Evolutionary conservation across 2,113 vertebrate genomes (phyloP).

Genomic region (Aspidoscelis tigris): DNA sequence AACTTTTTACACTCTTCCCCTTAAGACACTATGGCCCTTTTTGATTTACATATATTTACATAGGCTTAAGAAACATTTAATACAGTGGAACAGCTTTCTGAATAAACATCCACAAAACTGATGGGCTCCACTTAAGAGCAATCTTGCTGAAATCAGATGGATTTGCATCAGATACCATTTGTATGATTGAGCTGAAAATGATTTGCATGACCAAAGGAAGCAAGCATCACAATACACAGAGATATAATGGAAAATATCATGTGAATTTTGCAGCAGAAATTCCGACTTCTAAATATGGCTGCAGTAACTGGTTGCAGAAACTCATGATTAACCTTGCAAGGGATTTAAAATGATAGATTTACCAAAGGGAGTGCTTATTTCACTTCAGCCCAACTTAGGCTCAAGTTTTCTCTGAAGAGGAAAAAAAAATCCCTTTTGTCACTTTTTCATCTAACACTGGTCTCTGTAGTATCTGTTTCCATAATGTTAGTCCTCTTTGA

Average conservation of each 20-base stretch:
- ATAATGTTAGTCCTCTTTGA: slow-evolving; percentile 57
- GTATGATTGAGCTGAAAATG: slow-evolving; percentile 8
- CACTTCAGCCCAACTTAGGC: slow-evolving; percentile 49
- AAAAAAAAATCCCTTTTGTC: slow-evolving; percentile 53
- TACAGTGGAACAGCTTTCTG: not conserved
- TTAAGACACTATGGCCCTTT: slow-evolving; percentile 1
- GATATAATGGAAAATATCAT: slow-evolving; percentile 44
- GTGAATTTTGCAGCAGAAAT: slow-evolving; percentile 30
- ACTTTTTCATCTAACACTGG: slow-evolving; percentile 49
- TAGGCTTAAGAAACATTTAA: not conserved
- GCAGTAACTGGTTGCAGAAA: slow-evolving; percentile 17
- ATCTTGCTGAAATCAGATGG: not conserved
- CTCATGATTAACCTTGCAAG: slow-evolving; percentile 62
- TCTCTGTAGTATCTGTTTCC: slow-evolving; percentile 54
- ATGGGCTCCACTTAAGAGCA: not conserved
- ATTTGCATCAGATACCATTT: not conserved
- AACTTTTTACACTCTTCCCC: not conserved
- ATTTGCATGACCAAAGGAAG: not conserved
- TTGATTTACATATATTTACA: not conserved
- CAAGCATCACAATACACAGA: slow-evolving; percentile 7
- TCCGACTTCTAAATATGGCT: slow-evolving; percentile 26
- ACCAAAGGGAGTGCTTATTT: slow-evolving; percentile 45
- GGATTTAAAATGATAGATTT: slow-evolving; percentile 51
- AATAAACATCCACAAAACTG: not conserved
- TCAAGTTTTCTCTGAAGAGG: slow-evolving; percentile 36